Percentiles rank a stretch among this genome's conserved stretches.
These are phyloP conservation scores for Hydroisotoma schaefferi DNA, from an alignment of 2,888 invertebrate species.

Conservation along the genomic window DNA sequence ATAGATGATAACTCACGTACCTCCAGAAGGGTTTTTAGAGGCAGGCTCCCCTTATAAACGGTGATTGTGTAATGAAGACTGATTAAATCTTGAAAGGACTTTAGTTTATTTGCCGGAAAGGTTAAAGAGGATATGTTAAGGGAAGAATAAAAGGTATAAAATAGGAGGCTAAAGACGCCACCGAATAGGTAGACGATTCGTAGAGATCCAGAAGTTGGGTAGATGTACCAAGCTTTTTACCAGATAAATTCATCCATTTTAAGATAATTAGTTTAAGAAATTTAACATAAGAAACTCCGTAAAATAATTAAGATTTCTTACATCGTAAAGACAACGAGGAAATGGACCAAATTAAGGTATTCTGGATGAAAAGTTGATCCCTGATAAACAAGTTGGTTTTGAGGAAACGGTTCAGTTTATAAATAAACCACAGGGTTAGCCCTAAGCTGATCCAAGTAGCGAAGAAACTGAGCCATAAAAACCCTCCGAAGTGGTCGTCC, in stretches of 20 bases:
- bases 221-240: neutral
- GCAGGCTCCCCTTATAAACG: neutral
- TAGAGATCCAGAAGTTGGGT: neutral
- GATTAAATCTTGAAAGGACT: neutral
- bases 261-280: too few species aligned
- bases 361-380: neutral
- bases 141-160: neutral
- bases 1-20: neutral
- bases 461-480: neutral
- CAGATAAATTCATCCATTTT: too few species aligned
- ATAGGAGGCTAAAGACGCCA: neutral
- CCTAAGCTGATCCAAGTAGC: neutral
- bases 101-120: neutral
- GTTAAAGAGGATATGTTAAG: neutral
- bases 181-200: neutral
- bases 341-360: neutral
- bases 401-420: neutral
- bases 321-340: neutral
- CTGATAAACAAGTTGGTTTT: neutral
- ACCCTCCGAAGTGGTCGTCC: neutral
- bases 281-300: neutral
- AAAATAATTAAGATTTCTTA: neutral
- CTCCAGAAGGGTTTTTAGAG: neutral
- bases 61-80: neutral
- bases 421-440: neutral